Base-by-base conservation (phyloP, 2,888 invertebrate genomes). In the Hirtodrosophila trivittata region DNA sequence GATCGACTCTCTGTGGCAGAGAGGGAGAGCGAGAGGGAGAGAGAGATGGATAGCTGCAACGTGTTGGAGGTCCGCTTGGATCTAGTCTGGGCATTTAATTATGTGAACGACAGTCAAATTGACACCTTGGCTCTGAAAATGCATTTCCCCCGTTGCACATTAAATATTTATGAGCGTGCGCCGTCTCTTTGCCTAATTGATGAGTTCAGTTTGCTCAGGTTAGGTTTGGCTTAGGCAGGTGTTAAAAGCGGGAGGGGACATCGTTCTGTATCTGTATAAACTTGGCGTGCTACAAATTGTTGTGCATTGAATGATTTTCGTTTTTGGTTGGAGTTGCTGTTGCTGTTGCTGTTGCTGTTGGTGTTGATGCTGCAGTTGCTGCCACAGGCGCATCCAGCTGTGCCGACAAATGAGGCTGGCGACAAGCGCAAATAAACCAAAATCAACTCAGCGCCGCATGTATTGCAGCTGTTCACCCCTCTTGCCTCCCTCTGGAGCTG, bases 341-440 rank as follows among this genome's bases (percentile, higher is more conserved):
- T 55, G 18, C 9, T 13, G 12, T 37, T 16, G 13, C 25, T 46
- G 16, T 35, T 37, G 37, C 6, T 42, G 28, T 26, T 60, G 42
- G 14, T 57, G 62, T 51, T 38, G 30, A n/a, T 46, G 28, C 21
- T 25, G 55, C 49, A 50, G 49, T 39, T 49, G 58, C 32, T 42
- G 66, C 26, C 76, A 84, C 84, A 86, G 81, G 64, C 55, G 83
- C 82, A 67, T 86, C 80, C 80, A 86, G 80, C 80, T 86, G 80
- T 85, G 80, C 80, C 82, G 83, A 81, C 80, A 81, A 81, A 81
- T 81, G 87, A 80, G 65, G 51, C 80, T 70, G 86, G 87, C 83
- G 80, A 81, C 80, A 86, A 81, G 86, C 87, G 80, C 85, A 86
- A 81, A 86, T 85, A 81, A 86, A 85, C 85, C 82, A 85, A 87